Evolutionary conservation across 2,797 vertebrate species (phyloP).

Genomic region (Streptopelia turtur): DNA sequence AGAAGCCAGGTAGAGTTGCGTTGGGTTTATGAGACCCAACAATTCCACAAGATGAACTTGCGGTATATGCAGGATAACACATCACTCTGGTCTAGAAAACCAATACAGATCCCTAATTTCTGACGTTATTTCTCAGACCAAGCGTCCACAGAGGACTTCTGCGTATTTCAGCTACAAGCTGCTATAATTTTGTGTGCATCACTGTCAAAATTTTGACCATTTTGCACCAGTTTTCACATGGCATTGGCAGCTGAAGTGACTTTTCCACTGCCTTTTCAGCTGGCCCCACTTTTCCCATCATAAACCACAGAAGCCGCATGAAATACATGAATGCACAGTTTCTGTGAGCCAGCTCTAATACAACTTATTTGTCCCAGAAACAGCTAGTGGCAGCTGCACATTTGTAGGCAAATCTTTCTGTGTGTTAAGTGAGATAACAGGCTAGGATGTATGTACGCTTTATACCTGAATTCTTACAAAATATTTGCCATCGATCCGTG

Average conservation of each 20-base stretch:
- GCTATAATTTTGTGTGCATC: fast-evolving
- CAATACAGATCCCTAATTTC: neutral
- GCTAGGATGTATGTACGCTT: neutral
- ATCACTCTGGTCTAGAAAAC: neutral
- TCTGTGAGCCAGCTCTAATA: neutral
- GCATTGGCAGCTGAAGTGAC: neutral
- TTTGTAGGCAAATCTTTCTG: neutral
- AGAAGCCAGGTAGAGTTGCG: neutral
- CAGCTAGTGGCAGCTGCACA: neutral
- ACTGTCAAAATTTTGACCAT: neutral
- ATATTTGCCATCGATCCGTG: neutral
- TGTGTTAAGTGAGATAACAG: neutral
- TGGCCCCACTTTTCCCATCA: neutral
- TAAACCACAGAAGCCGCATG: neutral
- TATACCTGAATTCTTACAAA: neutral
- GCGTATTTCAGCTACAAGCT: neutral
- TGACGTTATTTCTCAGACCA: neutral
- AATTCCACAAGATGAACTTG: neutral
- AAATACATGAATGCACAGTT: neutral
- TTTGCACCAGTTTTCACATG: neutral
- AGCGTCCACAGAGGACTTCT: neutral
- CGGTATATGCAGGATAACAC: too few relatives aligned
- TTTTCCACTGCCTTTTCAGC: neutral
- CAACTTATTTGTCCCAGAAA: neutral
- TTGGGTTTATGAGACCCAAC: neutral